These are phyloP conservation scores for Agriopis aurantiaria DNA, from an alignment of 2,888 invertebrate species.

Conservation along the genomic window DNA sequence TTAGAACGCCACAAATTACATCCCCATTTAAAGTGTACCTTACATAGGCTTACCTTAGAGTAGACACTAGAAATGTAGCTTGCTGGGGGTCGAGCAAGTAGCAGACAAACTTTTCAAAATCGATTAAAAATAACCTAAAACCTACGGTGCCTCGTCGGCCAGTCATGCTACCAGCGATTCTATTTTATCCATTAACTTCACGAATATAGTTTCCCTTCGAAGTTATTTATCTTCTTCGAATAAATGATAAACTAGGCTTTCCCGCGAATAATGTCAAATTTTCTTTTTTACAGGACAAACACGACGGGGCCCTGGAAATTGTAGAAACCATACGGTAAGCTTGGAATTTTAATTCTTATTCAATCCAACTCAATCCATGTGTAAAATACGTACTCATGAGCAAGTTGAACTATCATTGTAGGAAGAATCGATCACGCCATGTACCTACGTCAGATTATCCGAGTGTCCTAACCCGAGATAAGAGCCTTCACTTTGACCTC, in stretches of 20 bases:
- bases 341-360: background rate
- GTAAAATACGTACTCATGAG: background rate
- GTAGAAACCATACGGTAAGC: conserved; percentile 94
- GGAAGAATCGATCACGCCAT: conserved; percentile 11
- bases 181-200: background rate
- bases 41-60: too few species aligned
- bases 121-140: too few species aligned
- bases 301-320: conserved; percentile 96
- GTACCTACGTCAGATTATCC: conserved; percentile 44
- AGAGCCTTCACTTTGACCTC: conserved; percentile 75
- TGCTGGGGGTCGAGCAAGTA: too few species aligned
- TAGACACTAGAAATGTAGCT: too few species aligned
- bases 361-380: background rate
- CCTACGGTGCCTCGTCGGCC: too few species aligned
- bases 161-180: background rate
- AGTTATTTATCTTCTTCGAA: background rate
- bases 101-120: too few species aligned
- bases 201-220: background rate
- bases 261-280: background rate
- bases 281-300: conserved; percentile 90
- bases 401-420: background rate
- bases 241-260: background rate
- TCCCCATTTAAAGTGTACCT: too few species aligned
- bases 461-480: conserved; percentile 59
- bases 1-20: too few species aligned